Base-by-base conservation (phyloP, 2,888 invertebrate species). In the Alcis repandata region DNA sequence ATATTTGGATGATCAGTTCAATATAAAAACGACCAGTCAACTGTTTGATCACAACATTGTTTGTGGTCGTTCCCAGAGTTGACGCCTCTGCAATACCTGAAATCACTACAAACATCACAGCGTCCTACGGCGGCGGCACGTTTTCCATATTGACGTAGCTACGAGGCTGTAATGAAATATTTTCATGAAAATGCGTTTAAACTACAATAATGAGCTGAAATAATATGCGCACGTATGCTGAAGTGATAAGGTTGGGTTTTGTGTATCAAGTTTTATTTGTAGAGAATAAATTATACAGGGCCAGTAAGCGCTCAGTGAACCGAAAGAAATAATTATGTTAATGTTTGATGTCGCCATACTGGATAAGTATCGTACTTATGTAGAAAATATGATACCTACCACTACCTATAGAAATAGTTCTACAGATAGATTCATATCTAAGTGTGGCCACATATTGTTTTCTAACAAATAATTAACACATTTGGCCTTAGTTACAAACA, bases 261-360 rank as follows among this genome's bases (percentile, higher is more conserved):
- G 52, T 52, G 43, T 66, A 43, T 17, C 51, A 19, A 4, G 33
- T 63, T 60, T 65, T 63, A 68, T 67, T 63, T 70, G 53, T 64
- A 69, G 66, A 69, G 62, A 70, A 72, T 71, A 66, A 69, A 72
- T 71, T 71, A 68, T 67, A 64, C 67, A 58, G 63, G 68, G 60
- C 58, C 67, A 68, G 69, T 61, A 66, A 70, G 61, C 68, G 71
- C 62, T 68, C 74, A 74, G 67, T 74, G 71, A 69, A 68, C 67
- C 61, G 72, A 72, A 71, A 72, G 69, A 74, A 72, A 74, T 72
- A 72, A 74, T 74, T 73, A 70, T 73, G 71, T 69, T 70, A 73
- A 73, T 73, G 73, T 73, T 71, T 73, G 69, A 68, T 67, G 71
- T 68, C 60, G 68, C 60, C 65, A 71, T 69, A 67, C 63, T 57